Evolutionary conservation across 2,797 vertebrate genomes (phyloP), one percentile per base, ranked within the genome.

Genomic region (Cuniculus paca): DNA sequence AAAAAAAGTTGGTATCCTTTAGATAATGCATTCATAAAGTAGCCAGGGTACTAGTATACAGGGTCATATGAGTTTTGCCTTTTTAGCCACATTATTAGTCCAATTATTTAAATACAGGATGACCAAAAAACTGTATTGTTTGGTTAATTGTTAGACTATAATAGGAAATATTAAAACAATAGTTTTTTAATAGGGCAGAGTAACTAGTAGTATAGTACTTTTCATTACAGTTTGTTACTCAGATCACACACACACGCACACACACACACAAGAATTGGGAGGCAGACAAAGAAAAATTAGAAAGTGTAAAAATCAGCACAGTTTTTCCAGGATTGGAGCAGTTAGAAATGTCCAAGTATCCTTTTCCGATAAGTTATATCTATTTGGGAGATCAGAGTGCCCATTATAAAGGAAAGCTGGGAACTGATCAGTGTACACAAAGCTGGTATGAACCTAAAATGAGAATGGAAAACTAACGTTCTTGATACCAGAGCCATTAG

Each of bases 11-110:
- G 22, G 12, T 90, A 70, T 80, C n/a, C 48, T 86, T 34, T 65
- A 39, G 2, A 16, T 28, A 28, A 1, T 5, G 2, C 2, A 6
- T 11, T 42, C 1, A 4, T 16, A 36, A 36, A 54, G 60, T 34
- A 50, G 31, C 28, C 26, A 60, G 26, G 16, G 10, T 75, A 7
- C 17, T 45, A 36, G 20, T 77, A 6, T 31, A 34, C 14, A 77
- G 74, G 45, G 6, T 77, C 31, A 77, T 48, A 50, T 26, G 39
- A 74, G 22, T 45, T 45, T 74, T 75, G 42, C 39, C 42, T 45
- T 75, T 70, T 26, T 75, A 28, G 16, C 39, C 70, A 72, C 22
- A 14, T 1, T 26, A 14, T 42, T 4, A 74, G 70, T 74, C 22
- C 39, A 72, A 14, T 75, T 75, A 26, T 28, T 26, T 74, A 72